Percentiles rank a stretch among this genome's conserved stretches.
phyloP scores from a whole-genome alignment of 2,113 vertebrate genomes.

The Pterocles orientalis region DNA sequence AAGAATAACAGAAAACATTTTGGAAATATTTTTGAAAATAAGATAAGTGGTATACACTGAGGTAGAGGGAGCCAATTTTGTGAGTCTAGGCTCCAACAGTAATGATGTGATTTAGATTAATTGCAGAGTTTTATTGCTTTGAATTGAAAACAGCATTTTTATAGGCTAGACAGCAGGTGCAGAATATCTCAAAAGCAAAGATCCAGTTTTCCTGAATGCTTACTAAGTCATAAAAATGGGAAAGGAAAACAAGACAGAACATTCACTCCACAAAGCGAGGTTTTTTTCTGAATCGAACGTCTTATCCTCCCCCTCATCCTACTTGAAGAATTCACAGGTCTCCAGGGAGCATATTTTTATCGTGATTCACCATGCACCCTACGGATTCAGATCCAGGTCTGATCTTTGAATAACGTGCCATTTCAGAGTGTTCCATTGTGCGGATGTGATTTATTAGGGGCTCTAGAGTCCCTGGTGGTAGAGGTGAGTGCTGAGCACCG shows the following conservation, averaged over 20 bases:
- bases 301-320: neutral
- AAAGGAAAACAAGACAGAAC: constrained; percentile 41
- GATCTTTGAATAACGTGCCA: neutral
- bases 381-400: constrained; percentile 40
- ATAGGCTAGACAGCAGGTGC: constrained; percentile 68
- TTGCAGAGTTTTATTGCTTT: constrained; percentile 69
- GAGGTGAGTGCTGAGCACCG: constrained; percentile 7
- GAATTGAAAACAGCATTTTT: constrained; percentile 73
- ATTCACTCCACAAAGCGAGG: constrained; percentile 19
- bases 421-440: neutral
- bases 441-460: neutral
- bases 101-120: constrained; percentile 71
- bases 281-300: neutral
- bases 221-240: constrained; percentile 53
- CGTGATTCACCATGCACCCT: neutral
- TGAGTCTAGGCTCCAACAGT: constrained; percentile 33
- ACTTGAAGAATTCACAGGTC: neutral
- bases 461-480: neutral
- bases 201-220: constrained; percentile 59
- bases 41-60: neutral
- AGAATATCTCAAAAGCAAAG: constrained; percentile 64
- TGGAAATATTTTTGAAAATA: constrained; percentile 12
- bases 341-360: constrained; percentile 13
- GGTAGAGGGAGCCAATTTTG: constrained; percentile 9
- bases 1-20: neutral